phyloP scores from a whole-genome alignment of 2,113 vertebrate species.

The Syngnathus scovelli region DNA sequence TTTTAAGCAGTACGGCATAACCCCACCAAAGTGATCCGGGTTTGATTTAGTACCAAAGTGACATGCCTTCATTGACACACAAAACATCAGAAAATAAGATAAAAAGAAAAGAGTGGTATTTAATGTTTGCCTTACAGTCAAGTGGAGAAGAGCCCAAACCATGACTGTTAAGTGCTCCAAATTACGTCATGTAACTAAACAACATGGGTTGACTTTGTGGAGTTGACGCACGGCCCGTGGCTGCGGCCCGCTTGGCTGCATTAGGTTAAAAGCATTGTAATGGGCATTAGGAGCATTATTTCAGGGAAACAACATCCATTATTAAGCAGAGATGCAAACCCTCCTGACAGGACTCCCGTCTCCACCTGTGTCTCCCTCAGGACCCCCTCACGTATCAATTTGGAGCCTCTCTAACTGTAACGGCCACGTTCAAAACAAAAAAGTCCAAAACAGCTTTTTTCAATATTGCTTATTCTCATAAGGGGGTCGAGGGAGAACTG shows the following conservation, averaged over 20 bases:
- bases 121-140: no score
- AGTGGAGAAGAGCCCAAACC: neutral
- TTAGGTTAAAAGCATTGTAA: constrained; percentile 65
- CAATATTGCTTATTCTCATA: neutral
- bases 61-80: no score
- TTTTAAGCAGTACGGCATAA: neutral
- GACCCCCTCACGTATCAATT: constrained; percentile 21
- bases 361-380: constrained; percentile 28
- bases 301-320: constrained; percentile 66
- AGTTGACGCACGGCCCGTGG: constrained; percentile 32
- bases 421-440: neutral
- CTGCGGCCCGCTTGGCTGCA: constrained; percentile 45
- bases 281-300: constrained; percentile 56
- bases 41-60: neutral
- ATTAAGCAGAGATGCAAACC: constrained; percentile 57
- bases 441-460: neutral
- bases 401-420: neutral
- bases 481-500: neutral
- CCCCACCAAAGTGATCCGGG: neutral
- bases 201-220: constrained; percentile 29
- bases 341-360: constrained; percentile 35
- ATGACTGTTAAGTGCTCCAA: constrained; percentile 21
- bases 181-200: constrained; percentile 28
- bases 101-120: no score
- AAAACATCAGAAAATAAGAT: no score